Conservation (phyloP, 1,140 invertebrate genomes). For the Theocolax elegans region DNA sequence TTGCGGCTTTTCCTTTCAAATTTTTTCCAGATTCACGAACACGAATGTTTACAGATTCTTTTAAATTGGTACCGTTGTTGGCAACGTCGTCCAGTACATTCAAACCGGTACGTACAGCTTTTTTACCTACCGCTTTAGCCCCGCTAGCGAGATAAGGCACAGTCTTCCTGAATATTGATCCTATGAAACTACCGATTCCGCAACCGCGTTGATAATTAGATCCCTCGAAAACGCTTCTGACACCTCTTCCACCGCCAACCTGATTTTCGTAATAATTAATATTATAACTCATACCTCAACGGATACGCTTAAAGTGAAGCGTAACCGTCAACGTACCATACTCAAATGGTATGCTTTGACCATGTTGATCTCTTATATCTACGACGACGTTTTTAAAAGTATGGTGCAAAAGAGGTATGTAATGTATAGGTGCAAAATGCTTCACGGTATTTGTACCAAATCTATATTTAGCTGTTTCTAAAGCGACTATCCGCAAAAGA, state of each 20-base stretch:
- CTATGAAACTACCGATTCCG: neutral
- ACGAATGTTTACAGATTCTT: conserved; percentile 32
- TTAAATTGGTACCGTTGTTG: conserved; percentile 5
- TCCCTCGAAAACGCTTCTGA: conserved; percentile 36
- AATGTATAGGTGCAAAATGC: conserved; percentile 30
- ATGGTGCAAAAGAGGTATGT: conserved; percentile 31
- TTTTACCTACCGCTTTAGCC: neutral
- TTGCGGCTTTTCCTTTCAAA: conserved; percentile 44
- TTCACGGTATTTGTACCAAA: conserved; percentile 29
- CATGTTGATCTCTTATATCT: conserved; percentile 42
- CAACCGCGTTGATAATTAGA: neutral
- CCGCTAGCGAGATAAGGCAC: neutral
- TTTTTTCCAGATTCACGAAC: conserved; percentile 36
- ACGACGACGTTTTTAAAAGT: conserved; percentile 39
- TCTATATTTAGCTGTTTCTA: conserved; percentile 18
- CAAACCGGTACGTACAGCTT: conserved; percentile 16
- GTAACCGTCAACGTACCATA: conserved; percentile 42
- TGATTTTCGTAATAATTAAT: conserved; percentile 20
- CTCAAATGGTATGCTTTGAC: conserved; percentile 42
- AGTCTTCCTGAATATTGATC: neutral
- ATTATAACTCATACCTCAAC: neutral
- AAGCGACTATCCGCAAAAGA: conserved; percentile 40
- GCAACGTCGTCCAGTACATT: conserved; percentile 40
- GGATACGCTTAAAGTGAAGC: conserved; percentile 41
- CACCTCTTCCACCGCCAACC: conserved; percentile 11